Percentiles rank a stretch among this genome's conserved stretches.
These are phyloP conservation scores for Parazoanthus darwini DNA, from an alignment of 92 coral and sea anemone genomes.

Conservation along the genomic window DNA sequence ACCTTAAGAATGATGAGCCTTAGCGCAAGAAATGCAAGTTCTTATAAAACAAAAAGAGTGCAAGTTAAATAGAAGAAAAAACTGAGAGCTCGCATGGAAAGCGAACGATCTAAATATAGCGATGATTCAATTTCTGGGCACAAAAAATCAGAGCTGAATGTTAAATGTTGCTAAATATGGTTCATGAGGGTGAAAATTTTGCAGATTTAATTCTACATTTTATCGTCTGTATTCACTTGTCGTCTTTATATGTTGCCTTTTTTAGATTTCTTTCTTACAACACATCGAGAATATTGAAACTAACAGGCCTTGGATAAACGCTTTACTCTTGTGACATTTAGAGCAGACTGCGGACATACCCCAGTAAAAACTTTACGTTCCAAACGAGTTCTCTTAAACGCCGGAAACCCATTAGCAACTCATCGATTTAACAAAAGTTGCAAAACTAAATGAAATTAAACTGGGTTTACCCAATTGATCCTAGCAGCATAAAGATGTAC, in stretches of 20 bases:
- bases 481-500: not conserved
- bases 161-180: not conserved
- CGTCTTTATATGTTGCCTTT: not conserved
- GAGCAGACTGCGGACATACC: too few relatives aligned
- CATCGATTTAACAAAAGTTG: not conserved
- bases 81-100: not conserved
- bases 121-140: not conserved
- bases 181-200: not conserved
- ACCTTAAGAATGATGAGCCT: too few relatives aligned
- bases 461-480: not conserved
- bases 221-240: not conserved
- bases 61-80: too few relatives aligned
- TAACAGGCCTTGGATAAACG: not conserved
- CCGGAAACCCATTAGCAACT: conserved; percentile 8
- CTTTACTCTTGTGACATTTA: too few relatives aligned
- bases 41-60: too few relatives aligned
- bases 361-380: not conserved
- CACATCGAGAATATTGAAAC: not conserved
- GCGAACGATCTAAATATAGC: not conserved
- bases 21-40: too few relatives aligned
- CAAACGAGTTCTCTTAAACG: not conserved
- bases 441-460: not conserved
- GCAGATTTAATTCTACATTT: not conserved
- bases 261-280: too few relatives aligned
- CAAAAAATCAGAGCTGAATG: not conserved